Evolutionary conservation across 2,888 invertebrate genomes (phyloP), one percentile per base, ranked within the genome.

Genomic region (Dione juno): DNA sequence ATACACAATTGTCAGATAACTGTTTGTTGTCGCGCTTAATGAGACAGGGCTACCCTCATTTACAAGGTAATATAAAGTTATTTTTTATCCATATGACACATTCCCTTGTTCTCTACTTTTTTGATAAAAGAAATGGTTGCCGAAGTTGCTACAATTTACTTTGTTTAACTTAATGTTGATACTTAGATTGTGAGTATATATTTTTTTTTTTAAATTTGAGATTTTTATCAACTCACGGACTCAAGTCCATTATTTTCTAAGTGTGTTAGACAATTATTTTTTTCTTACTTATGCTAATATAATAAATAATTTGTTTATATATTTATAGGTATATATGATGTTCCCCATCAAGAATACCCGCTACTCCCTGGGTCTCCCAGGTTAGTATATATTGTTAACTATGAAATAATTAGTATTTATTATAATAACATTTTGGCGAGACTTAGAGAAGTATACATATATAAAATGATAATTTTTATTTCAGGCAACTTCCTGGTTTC

Each of bases 11-110:
- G n/a, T 71, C 82, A 16, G 87, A 88, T 9, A 82, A 82, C 16
- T 91, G 90, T 77, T 77, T 89, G 19, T 74, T 89, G 37, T 85
- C 86, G 11, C 85, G 84, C 67, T 78, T 90, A 52, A 77, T 89
- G 65, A 88, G 86, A 76, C 82, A 84, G 72, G 83, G 75, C 66
- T 81, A 85, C 74, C 86, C 85, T 1, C 76, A 80, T 68, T 76
- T 80, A 35, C 80, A 83, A 70, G 87, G 89, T 89, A 81, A 3
- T 58, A 69, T 13, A 19, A 59, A n/a, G 40, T 54, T 35, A 58
- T 61, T 50, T 57, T 28, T 16, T 3, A 28, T 28, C 5, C 5
- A 28, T 28, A 3, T 3, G 28, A 5, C 28, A 28, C 2, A 28
- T 28, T 28, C 5, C 28, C 28, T 28, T 28, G 28, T 28, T 28